Conservation (phyloP, 2,888 invertebrate species). For the Thyatira batis region DNA sequence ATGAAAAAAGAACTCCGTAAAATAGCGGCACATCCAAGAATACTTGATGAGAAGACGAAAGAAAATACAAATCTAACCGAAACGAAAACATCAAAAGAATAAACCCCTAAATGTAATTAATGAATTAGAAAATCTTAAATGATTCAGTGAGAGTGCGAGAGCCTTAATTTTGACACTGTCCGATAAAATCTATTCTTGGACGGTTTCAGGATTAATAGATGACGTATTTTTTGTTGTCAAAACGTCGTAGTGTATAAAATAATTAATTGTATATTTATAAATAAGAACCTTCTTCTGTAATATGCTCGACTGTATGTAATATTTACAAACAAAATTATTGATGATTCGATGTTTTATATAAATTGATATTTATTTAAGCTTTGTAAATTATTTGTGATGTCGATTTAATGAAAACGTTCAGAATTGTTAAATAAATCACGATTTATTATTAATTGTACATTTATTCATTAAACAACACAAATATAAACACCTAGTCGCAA, state of each 20-base stretch:
- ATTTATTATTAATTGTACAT: background rate
- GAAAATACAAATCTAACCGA: conserved; percentile 33
- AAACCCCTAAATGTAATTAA: conserved; percentile 17
- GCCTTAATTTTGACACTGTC: conserved; percentile 71
- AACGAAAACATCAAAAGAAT: conserved; percentile 20
- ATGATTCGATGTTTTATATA: conserved; percentile 22
- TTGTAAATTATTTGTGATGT: background rate
- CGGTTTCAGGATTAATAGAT: conserved; percentile 67
- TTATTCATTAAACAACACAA: too few species aligned
- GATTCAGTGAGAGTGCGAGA: background rate
- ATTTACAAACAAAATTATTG: conserved; percentile 45
- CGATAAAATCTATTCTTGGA: conserved; percentile 68
- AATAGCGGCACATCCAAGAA: conserved; percentile 59
- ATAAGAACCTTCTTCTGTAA: conserved; percentile 17
- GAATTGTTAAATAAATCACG: background rate
- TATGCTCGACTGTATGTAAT: conserved; percentile 51
- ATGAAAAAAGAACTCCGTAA: conserved; percentile 56
- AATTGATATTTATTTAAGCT: conserved; percentile 12
- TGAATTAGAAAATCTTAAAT: conserved; percentile 7
- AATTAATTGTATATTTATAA: conserved; percentile 24
- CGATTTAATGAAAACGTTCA: background rate
- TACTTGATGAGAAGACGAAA: conserved; percentile 49
- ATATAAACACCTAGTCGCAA: too few species aligned
- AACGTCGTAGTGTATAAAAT: conserved; percentile 30
- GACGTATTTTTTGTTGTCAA: conserved; percentile 35